Evolutionary conservation across 1,140 invertebrate genomes (phyloP).

Genomic region (Brachionus sp.): DNA sequence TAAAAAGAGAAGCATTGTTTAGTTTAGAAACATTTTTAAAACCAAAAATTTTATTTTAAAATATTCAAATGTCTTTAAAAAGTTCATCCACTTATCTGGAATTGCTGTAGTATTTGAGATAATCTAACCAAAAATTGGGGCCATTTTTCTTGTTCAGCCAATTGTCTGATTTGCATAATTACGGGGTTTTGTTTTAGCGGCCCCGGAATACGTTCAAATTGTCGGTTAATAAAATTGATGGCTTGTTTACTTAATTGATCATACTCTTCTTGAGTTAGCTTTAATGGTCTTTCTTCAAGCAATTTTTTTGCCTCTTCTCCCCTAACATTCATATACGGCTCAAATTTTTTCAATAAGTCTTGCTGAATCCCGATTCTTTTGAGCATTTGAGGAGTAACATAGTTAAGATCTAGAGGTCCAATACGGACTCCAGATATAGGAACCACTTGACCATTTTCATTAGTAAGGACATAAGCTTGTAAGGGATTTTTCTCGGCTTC

Average conservation of each 20-base stretch:
- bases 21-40: not conserved
- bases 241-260: not conserved
- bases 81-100: not conserved
- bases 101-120: not conserved
- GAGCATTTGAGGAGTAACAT: not conserved
- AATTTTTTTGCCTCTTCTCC: conserved; percentile 3
- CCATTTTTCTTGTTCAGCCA: not conserved
- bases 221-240: not conserved
- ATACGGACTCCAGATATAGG: not conserved
- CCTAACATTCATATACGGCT: conserved; percentile 4
- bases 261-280: not conserved
- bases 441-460: not conserved
- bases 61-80: not conserved
- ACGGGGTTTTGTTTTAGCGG: not conserved
- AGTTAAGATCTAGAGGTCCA: conserved; percentile 39
- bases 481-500: conserved; percentile 28
- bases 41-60: not conserved
- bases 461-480: conserved; percentile 26
- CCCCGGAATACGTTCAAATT: not conserved
- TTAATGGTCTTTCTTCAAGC: not conserved
- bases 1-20: not conserved
- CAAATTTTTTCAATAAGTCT: not conserved
- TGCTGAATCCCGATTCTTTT: not conserved
- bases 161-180: not conserved
- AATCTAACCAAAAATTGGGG: not conserved